Evolutionary conservation across 2,888 invertebrate genomes (phyloP).

Genomic region (Criorhina ranunculi): DNA sequence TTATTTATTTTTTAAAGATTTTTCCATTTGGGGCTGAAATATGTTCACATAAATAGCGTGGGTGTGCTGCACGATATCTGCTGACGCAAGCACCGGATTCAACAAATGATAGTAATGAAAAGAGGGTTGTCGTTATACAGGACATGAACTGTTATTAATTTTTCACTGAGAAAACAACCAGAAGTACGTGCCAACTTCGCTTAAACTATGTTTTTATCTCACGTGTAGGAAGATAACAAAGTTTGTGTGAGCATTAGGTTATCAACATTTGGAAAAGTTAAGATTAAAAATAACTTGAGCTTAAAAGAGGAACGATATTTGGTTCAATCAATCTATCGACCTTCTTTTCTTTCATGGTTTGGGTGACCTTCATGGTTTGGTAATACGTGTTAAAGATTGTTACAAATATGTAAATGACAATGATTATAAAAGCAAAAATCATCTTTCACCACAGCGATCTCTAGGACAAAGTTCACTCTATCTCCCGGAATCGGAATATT

Average conservation of each 20-base stretch:
- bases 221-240: slow-evolving; percentile 13
- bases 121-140: neutral
- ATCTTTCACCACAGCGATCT: too few relatives aligned
- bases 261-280: slow-evolving; percentile 3
- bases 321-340: neutral
- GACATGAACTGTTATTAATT: neutral
- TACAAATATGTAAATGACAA: neutral
- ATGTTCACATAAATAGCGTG: neutral
- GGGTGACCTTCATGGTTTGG: too few relatives aligned
- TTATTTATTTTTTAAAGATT: neutral
- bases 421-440: too few relatives aligned
- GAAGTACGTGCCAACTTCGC: neutral
- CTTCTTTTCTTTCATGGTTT: neutral
- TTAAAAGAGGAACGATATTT: neutral
- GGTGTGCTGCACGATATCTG: slow-evolving; percentile 5
- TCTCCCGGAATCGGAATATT: too few relatives aligned
- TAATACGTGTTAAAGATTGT: too few relatives aligned
- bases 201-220: slow-evolving; percentile 1
- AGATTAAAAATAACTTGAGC: neutral
- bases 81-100: slow-evolving; percentile 20
- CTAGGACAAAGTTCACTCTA: too few relatives aligned
- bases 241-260: slow-evolving; percentile 14
- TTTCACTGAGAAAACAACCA: neutral
- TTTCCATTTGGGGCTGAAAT: neutral
- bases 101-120: neutral